Conservation (phyloP, 2,888 invertebrate species). For the Lottia scabra region DNA sequence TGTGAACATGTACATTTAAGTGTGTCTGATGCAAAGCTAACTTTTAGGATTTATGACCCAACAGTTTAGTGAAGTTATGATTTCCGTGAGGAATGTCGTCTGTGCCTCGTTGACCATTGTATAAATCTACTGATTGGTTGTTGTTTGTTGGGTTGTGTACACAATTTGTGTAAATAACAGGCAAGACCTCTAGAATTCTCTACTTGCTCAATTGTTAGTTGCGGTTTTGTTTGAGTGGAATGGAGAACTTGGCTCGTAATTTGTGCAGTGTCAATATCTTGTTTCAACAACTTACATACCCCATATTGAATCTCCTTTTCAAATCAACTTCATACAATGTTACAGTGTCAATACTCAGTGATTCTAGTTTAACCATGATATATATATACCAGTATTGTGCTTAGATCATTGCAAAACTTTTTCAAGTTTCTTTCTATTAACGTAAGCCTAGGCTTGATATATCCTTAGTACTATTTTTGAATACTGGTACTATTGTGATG, state of each 20-base stretch:
- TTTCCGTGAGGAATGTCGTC: background rate
- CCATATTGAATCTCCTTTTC: background rate
- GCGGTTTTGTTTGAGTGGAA: background rate
- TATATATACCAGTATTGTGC: no score
- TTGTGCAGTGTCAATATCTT: conserved; percentile 4
- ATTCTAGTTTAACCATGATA: background rate
- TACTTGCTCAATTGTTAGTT: conserved; percentile 3
- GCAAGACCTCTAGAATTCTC: background rate
- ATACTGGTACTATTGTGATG: no score
- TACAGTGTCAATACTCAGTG: background rate
- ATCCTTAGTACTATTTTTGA: no score
- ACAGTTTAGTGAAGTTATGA: background rate
- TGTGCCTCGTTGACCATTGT: background rate
- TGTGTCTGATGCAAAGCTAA: no score
- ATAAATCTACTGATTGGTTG: background rate
- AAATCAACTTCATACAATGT: background rate
- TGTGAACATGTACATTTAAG: no score
- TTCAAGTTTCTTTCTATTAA: no score
- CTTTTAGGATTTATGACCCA: background rate
- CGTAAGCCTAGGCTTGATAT: no score
- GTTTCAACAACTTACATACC: background rate
- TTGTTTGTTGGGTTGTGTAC: background rate
- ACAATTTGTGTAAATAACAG: conserved; percentile 3
- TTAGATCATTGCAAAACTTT: no score
- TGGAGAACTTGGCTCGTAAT: background rate